These are phyloP conservation scores for Malurus alboscapulatus DNA, from an alignment of 2,113 vertebrate species.

Conservation along the genomic window DNA sequence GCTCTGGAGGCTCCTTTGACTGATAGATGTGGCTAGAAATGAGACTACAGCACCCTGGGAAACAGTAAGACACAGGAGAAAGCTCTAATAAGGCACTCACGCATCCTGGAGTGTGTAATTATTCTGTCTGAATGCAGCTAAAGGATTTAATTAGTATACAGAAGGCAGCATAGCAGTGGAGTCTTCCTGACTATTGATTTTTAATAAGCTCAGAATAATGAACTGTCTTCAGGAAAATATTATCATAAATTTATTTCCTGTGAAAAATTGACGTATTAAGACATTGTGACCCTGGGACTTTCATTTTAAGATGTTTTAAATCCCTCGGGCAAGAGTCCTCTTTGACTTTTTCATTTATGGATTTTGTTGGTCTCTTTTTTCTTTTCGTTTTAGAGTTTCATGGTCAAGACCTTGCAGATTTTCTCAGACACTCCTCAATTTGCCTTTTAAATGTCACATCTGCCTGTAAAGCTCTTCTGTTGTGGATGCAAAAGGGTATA, in stretches of 20 bases:
- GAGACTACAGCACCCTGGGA: neutral
- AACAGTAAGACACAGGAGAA: neutral
- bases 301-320: neutral
- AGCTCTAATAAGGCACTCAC: neutral
- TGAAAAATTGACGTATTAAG: neutral
- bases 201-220: constrained; percentile 24
- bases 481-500: neutral
- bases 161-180: neutral
- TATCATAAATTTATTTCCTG: neutral
- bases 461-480: neutral
- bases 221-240: constrained; percentile 8
- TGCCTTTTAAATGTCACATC: neutral
- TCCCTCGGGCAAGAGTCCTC: fast-evolving
- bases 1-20: neutral
- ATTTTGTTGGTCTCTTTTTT: neutral
- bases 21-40: neutral
- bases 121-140: constrained; percentile 4
- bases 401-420: neutral
- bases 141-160: constrained; percentile 13
- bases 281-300: neutral
- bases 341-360: neutral
- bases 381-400: neutral
- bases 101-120: neutral
- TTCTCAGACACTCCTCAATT: neutral
- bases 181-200: constrained; percentile 17